Evolutionary conservation across 1,140 invertebrate species (phyloP).

Genomic region (Muscidifurax raptorellus): DNA sequence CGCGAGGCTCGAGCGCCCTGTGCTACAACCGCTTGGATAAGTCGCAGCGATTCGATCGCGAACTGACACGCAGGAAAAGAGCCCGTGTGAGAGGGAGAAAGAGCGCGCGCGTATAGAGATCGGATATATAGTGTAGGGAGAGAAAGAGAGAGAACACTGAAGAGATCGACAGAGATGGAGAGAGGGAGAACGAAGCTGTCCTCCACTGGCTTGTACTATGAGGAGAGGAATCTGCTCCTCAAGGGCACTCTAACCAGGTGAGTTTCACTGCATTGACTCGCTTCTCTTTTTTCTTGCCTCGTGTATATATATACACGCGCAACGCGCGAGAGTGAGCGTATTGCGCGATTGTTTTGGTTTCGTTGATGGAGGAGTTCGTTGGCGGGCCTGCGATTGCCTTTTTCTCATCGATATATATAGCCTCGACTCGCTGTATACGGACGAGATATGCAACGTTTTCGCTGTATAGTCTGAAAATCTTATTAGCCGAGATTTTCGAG

Average conservation of each 20-base stretch:
- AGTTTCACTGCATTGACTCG: conserved; percentile 50
- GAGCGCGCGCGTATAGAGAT: neutral
- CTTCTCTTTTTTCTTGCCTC: neutral
- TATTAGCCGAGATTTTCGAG: neutral
- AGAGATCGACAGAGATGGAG: neutral
- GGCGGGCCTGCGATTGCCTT: neutral
- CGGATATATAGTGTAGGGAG: neutral
- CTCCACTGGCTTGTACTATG: conserved; percentile 73
- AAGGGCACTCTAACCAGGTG: conserved; percentile 76
- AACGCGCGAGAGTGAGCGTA: neutral
- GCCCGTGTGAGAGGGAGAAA: too few relatives aligned
- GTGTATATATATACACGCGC: too few relatives aligned
- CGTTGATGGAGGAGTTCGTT: neutral
- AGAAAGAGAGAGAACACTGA: neutral
- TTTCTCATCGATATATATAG: too few relatives aligned
- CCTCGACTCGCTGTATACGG: too few relatives aligned
- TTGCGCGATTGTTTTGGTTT: too few relatives aligned
- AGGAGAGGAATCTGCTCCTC: conserved; percentile 76
- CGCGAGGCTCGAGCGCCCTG: conserved; percentile 69
- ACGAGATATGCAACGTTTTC: too few relatives aligned
- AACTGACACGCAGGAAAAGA: neutral
- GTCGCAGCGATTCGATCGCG: neutral
- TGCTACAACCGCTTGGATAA: conserved; percentile 55
- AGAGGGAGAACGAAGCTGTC: conserved; percentile 68
- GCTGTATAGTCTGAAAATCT: neutral